Percentiles rank a stretch among this genome's conserved stretches.
Evolutionary conservation across 2,113 vertebrate genomes (phyloP).

Genomic region (Sminthopsis crassicaudata): DNA sequence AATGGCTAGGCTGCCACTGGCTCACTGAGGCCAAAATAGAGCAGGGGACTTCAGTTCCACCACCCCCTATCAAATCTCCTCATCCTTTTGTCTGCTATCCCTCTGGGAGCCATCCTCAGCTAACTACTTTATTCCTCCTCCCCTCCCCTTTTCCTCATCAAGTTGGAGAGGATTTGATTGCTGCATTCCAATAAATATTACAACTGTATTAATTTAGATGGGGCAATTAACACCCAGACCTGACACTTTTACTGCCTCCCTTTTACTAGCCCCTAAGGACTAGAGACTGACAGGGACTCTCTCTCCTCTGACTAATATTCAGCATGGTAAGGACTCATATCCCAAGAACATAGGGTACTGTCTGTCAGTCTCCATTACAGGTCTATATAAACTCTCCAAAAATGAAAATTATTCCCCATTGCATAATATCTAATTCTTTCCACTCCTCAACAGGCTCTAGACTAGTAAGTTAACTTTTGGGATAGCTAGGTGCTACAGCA

Average conservation of each 20-base stretch:
- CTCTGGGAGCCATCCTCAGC: not conserved
- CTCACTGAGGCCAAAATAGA: not conserved
- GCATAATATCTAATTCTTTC: not conserved
- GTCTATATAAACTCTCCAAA: not conserved
- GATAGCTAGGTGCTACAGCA: too few relatives aligned
- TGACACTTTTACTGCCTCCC: constrained; percentile 77
- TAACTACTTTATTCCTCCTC: not conserved
- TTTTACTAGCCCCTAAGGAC: constrained; percentile 77
- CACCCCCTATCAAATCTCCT: not conserved
- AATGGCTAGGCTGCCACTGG: not conserved
- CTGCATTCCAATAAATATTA: constrained; percentile 50
- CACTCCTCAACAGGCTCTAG: not conserved
- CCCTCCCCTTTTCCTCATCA: not conserved
- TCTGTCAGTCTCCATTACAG: not conserved
- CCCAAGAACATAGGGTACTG: not conserved
- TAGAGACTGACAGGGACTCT: constrained; percentile 48
- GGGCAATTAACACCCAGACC: constrained; percentile 82
- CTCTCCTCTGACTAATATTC: not conserved
- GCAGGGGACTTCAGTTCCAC: not conserved
- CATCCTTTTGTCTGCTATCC: not conserved
- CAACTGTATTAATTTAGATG: constrained; percentile 13
- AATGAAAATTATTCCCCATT: not conserved
- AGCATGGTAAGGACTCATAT: not conserved
- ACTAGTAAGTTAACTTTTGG: not conserved
- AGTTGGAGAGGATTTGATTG: constrained; percentile 24